Conservation (phyloP, 1,140 invertebrate genomes). For the Drosophila nigrodunni region DNA sequence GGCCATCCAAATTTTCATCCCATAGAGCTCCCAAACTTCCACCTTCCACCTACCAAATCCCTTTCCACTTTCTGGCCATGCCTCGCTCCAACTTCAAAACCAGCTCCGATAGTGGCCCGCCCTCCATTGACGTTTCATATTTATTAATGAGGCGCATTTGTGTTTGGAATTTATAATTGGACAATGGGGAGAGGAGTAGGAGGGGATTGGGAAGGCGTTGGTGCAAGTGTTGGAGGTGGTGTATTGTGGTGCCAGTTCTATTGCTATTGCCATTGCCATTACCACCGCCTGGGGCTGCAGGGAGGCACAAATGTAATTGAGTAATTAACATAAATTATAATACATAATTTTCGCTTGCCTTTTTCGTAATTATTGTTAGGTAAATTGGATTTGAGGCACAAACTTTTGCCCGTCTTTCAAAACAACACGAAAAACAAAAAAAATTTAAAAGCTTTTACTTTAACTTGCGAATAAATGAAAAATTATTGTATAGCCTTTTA, state of each 20-base stretch:
- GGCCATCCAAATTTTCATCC: neutral
- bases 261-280: neutral
- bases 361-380: constrained; percentile 78
- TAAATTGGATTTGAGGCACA: constrained; percentile 71
- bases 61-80: no score
- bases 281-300: constrained; percentile 31
- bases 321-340: constrained; percentile 85
- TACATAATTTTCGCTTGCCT: constrained; percentile 78
- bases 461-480: constrained; percentile 48
- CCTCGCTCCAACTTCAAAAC: constrained; percentile 7
- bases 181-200: constrained; percentile 34
- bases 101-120: constrained; percentile 57
- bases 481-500: constrained; percentile 56
- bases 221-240: neutral
- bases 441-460: neutral
- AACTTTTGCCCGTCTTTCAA: constrained; percentile 33
- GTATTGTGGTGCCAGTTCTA: neutral
- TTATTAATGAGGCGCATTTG: constrained; percentile 84
- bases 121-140: constrained; percentile 81
- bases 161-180: constrained; percentile 84
- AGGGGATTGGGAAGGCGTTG: neutral
- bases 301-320: constrained; percentile 81
- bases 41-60: neutral
- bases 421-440: neutral
- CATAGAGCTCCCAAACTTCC: neutral